These are phyloP conservation scores for Lordiphosa stackelbergi DNA, from an alignment of 1,140 invertebrate genomes.

Conservation along the genomic window DNA sequence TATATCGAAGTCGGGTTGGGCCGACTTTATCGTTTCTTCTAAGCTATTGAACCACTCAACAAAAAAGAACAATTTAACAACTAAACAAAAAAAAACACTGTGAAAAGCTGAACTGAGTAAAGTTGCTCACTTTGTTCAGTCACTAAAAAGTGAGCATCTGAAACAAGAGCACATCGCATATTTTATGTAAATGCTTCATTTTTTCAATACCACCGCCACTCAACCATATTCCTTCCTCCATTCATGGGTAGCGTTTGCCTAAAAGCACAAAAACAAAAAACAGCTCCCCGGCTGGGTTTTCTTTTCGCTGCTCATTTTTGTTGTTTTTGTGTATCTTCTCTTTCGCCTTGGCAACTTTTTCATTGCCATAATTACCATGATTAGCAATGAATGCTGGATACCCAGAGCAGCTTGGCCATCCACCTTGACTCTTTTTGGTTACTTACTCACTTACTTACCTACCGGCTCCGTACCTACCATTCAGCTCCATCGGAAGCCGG, in stretches of 20 bases:
- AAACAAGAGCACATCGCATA: too few relatives aligned
- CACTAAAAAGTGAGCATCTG: too few relatives aligned
- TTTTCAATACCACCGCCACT: too few relatives aligned
- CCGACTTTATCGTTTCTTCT: too few relatives aligned
- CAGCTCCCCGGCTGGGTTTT: conserved; percentile 58
- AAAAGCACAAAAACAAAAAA: conserved; percentile 10
- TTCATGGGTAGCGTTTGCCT: not conserved
- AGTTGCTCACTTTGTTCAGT: too few relatives aligned
- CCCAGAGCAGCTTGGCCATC: conserved; percentile 21
- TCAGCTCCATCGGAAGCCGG: not conserved
- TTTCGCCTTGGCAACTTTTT: conserved; percentile 58
- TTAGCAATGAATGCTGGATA: conserved; percentile 65
- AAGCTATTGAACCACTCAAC: too few relatives aligned
- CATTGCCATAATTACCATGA: conserved; percentile 75
- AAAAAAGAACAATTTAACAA: too few relatives aligned
- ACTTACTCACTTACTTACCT: conserved; percentile 20
- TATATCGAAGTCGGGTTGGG: too few relatives aligned
- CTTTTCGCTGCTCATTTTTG: conserved; percentile 25
- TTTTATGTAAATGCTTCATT: too few relatives aligned
- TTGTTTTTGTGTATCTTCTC: conserved; percentile 27
- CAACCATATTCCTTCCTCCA: too few relatives aligned
- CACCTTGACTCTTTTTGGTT: conserved; percentile 25
- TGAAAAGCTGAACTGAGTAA: too few relatives aligned
- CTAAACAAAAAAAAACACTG: too few relatives aligned
- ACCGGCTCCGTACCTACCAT: not conserved